These are phyloP conservation scores for Halcyon senegalensis DNA, from an alignment of 2,113 vertebrate genomes.

Conservation along the genomic window DNA sequence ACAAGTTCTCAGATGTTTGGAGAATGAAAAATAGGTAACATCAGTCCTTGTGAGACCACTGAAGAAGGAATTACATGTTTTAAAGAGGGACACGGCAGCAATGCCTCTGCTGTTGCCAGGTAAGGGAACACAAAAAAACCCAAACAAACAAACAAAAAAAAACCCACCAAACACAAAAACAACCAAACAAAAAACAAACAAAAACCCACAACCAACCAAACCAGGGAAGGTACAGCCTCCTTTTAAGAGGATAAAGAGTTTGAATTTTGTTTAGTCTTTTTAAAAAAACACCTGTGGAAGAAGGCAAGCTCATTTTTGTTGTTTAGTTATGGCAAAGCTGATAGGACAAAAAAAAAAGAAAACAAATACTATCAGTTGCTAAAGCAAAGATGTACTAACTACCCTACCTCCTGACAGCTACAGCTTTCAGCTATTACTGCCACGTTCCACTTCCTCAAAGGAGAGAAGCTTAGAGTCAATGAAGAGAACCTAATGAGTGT, in stretches of 20 bases:
- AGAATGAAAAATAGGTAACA: background rate
- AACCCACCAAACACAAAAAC: too few relatives aligned
- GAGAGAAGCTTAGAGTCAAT: background rate
- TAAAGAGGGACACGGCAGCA: background rate
- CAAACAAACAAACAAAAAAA: background rate
- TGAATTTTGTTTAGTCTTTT: background rate
- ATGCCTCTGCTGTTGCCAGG: background rate
- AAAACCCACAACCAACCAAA: too few relatives aligned
- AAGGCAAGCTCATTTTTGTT: background rate
- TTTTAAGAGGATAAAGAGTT: background rate
- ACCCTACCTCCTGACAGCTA: background rate
- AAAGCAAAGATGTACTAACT: background rate
- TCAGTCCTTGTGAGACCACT: background rate
- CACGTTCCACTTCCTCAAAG: background rate
- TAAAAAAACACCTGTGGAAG: background rate
- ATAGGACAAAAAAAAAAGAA: background rate
- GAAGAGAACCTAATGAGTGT: background rate
- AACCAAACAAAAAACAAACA: too few relatives aligned
- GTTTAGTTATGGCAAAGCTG: background rate
- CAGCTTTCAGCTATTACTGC: background rate
- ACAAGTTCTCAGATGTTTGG: background rate
- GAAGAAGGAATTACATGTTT: background rate
- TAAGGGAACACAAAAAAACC: background rate
- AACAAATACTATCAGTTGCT: background rate
- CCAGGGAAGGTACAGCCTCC: background rate